Conservation (phyloP, 2,113 vertebrate genomes). For the Numenius arquata region DNA sequence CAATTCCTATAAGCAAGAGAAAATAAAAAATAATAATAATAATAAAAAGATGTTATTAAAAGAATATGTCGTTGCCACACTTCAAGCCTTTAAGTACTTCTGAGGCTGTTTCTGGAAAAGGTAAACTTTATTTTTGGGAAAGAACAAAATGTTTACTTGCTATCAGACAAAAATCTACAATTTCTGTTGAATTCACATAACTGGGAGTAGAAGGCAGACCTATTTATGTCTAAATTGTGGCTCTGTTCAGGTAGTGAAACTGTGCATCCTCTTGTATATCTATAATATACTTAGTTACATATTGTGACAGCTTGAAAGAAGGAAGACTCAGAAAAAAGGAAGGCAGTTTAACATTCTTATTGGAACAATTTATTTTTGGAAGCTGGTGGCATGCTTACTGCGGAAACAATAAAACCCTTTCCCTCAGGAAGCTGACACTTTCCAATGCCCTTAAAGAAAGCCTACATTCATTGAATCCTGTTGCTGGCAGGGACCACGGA, state of each 20-base stretch:
- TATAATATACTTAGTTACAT: neutral
- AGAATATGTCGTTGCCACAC: slow-evolving; percentile 5
- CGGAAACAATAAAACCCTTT: slow-evolving; percentile 1
- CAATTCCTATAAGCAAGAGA: slow-evolving; percentile 26
- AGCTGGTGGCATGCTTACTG: neutral
- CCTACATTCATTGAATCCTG: neutral
- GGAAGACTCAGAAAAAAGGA: slow-evolving; percentile 9
- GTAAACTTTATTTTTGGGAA: neutral
- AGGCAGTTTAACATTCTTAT: slow-evolving; percentile 1
- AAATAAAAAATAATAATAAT: neutral
- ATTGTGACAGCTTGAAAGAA: slow-evolving; percentile 22
- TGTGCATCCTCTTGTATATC: neutral
- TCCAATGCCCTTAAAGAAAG: neutral
- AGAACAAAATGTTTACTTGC: neutral
- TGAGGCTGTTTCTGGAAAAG: slow-evolving; percentile 7
- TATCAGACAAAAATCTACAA: neutral
- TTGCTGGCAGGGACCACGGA: neutral
- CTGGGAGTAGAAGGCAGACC: neutral
- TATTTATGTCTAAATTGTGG: neutral
- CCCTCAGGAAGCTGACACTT: neutral
- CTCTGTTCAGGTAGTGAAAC: neutral
- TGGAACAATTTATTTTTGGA: neutral
- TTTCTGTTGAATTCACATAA: neutral
- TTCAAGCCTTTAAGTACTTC: neutral
- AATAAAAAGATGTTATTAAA: neutral